phyloP scores from a whole-genome alignment of 2,113 vertebrate species.

The Sula dactylatra region DNA sequence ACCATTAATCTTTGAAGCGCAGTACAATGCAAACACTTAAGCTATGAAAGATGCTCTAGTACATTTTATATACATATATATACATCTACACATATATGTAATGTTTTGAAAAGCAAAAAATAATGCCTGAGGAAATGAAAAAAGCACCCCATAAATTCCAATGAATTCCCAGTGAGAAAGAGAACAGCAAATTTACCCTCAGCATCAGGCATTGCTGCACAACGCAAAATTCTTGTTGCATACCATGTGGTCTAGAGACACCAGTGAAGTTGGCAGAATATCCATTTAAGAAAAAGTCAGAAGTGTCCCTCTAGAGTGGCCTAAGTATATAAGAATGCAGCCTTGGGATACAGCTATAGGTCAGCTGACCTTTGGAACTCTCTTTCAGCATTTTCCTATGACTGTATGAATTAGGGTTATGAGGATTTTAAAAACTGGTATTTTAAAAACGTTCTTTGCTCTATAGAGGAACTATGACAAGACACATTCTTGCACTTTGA shows the following conservation, averaged over 20 bases:
- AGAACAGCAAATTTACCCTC: background rate
- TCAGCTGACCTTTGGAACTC: background rate
- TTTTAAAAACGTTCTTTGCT: background rate
- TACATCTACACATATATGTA: background rate
- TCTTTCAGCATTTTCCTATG: background rate
- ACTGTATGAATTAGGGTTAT: background rate
- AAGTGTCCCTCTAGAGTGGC: background rate
- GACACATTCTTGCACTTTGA: background rate
- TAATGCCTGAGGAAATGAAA: background rate
- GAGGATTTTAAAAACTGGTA: background rate
- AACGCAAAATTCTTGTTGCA: background rate
- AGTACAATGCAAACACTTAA: background rate
- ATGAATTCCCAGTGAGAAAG: background rate
- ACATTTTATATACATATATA: background rate
- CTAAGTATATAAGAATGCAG: background rate
- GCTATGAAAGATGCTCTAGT: background rate
- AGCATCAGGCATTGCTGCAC: background rate
- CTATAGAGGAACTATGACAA: background rate
- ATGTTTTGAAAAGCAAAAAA: background rate
- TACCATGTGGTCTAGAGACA: background rate
- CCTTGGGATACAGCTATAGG: background rate
- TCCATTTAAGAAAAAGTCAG: background rate
- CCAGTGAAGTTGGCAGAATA: background rate
- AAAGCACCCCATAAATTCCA: background rate
- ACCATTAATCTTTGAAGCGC: background rate